Evolutionary conservation across 2,888 invertebrate species (phyloP).

Genomic region (Monoplex corrugatus): DNA sequence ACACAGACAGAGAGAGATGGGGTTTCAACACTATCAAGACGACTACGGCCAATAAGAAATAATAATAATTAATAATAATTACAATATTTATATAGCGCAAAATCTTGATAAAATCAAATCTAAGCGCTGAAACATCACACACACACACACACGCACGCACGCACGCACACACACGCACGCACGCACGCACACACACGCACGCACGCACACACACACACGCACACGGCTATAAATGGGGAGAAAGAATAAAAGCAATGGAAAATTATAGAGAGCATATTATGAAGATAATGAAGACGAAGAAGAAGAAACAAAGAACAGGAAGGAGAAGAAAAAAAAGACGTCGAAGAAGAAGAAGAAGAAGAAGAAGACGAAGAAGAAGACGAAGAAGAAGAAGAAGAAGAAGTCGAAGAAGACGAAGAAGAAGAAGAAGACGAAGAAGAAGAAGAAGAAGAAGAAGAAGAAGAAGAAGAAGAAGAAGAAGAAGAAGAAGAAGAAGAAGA

Average conservation of each 20-base stretch:
- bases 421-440: not conserved
- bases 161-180: not conserved
- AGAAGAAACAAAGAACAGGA: not conserved
- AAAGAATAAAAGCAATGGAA: not conserved
- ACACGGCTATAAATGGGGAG: not conserved
- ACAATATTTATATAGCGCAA: too few relatives aligned
- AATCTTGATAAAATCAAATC: not conserved
- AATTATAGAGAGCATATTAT: not conserved
- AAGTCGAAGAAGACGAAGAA: not conserved
- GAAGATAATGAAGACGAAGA: not conserved
- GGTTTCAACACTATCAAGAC: too few relatives aligned
- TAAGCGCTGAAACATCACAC: too few relatives aligned
- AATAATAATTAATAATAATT: too few relatives aligned
- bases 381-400: not conserved
- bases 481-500: not conserved
- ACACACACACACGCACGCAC: not conserved
- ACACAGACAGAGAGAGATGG: not conserved
- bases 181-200: not conserved
- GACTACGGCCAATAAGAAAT: not conserved
- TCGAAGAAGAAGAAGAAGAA: not conserved
- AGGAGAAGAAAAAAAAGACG: not conserved
- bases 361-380: not conserved
- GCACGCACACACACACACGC: not conserved
- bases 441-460: slow-evolving; percentile 29
- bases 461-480: not conserved